phyloP scores from a whole-genome alignment of 2,797 vertebrate species.

The Siniperca scherzeri region DNA sequence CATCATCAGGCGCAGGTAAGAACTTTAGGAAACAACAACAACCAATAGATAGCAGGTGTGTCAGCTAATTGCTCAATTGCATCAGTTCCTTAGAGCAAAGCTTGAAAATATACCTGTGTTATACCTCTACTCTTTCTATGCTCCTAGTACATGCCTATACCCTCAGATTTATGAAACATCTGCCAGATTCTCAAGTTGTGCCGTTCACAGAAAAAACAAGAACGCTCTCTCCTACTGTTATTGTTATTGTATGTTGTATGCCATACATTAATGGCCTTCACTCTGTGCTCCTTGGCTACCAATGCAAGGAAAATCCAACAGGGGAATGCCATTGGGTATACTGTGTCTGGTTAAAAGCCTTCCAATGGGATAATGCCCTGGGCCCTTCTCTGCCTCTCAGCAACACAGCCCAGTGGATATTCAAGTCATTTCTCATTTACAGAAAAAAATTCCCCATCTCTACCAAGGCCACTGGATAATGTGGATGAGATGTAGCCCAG shows the following conservation, averaged over 20 bases:
- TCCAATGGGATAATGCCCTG: constrained; percentile 65
- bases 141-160: background rate
- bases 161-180: constrained; percentile 35
- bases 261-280: constrained; percentile 31
- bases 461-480: constrained; percentile 69
- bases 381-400: constrained; percentile 60
- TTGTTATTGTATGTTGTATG: constrained; percentile 14
- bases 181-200: constrained; percentile 1
- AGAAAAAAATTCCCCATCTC: constrained; percentile 51
- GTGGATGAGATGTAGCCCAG: constrained; percentile 54
- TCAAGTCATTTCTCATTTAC: constrained; percentile 65
- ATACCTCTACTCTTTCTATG: background rate
- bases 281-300: constrained; percentile 52
- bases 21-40: background rate
- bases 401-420: constrained; percentile 55
- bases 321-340: constrained; percentile 51
- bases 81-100: constrained; percentile 2
- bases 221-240: constrained; percentile 11
- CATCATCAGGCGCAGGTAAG: background rate
- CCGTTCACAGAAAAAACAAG: background rate
- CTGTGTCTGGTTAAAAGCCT: constrained; percentile 61
- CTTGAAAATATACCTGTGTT: too few relatives aligned
- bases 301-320: constrained; percentile 54
- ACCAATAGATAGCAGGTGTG: constrained; percentile 14
- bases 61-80: constrained; percentile 4